Percentiles rank a stretch among this genome's conserved stretches.
phyloP scores from a whole-genome alignment of 64 coral and sea anemone species.

The Dendronephthya gigantea region DNA sequence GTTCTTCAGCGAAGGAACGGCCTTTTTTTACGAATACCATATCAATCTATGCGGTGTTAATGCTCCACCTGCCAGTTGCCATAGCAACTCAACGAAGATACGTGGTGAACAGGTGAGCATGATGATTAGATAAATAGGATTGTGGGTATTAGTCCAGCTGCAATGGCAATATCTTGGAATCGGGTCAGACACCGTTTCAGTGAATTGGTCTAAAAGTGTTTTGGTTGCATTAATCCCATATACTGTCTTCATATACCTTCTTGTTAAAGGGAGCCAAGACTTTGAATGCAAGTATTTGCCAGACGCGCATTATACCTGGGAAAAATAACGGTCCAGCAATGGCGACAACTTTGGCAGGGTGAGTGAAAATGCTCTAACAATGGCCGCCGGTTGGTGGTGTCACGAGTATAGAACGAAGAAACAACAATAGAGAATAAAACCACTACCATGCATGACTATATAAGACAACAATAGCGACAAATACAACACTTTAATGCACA shows the following conservation, averaged over 20 bases:
- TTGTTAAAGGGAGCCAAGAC: neutral
- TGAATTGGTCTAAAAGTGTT: too few relatives aligned
- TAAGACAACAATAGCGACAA: too few relatives aligned
- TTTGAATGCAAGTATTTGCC: slow-evolving; percentile 2
- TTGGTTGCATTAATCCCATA: too few relatives aligned
- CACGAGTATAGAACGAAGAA: neutral
- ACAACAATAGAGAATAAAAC: neutral
- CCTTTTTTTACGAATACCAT: neutral
- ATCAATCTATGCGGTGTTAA: neutral
- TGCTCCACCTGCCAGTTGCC: neutral
- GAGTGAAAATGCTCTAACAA: too few relatives aligned
- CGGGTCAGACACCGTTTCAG: too few relatives aligned
- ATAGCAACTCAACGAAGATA: neutral
- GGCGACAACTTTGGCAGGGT: neutral
- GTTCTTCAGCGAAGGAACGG: neutral
- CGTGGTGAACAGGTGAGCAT: neutral
- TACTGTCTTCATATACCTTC: neutral
- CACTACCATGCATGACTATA: too few relatives aligned
- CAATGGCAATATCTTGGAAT: too few relatives aligned
- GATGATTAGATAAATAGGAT: too few relatives aligned
- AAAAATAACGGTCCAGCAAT: neutral
- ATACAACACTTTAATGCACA: too few relatives aligned
- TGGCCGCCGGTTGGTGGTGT: neutral
- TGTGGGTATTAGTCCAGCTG: too few relatives aligned
- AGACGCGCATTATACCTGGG: neutral